These are phyloP conservation scores for Synanthedon myopaeformis DNA, from an alignment of 2,888 invertebrate species.

Conservation along the genomic window DNA sequence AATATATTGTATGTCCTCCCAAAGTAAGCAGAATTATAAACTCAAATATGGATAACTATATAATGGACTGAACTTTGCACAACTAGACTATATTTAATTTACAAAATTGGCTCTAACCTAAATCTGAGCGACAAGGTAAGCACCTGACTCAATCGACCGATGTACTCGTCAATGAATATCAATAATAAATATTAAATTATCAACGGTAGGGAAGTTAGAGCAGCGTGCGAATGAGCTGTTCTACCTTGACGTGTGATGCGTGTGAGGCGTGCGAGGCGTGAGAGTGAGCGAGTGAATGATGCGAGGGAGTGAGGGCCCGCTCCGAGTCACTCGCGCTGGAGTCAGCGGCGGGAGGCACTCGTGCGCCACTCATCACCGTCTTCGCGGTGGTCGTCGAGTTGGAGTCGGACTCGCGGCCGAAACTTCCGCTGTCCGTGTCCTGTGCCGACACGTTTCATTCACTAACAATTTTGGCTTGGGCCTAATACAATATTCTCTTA, in stretches of 20 bases:
- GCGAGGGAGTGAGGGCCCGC: constrained; percentile 64
- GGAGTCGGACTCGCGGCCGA: constrained; percentile 82
- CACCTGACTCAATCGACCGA: too few species aligned
- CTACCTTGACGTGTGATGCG: not conserved
- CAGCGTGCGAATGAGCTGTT: not conserved
- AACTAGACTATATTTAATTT: too few species aligned
- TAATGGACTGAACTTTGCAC: too few species aligned
- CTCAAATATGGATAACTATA: too few species aligned
- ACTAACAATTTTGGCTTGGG: too few species aligned
- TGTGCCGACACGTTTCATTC: constrained; percentile 8
- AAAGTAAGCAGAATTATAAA: too few species aligned
- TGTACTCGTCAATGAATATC: too few species aligned
- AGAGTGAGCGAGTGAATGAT: constrained; percentile 30
- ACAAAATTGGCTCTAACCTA: too few species aligned
- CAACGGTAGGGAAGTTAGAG: not conserved
- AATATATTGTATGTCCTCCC: too few species aligned
- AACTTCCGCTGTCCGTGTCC: constrained; percentile 70
- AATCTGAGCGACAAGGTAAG: too few species aligned
- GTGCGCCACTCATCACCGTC: constrained; percentile 75
- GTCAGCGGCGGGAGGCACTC: constrained; percentile 48
- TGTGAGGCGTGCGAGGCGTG: constrained; percentile 15
- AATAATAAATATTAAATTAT: too few species aligned
- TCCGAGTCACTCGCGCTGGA: constrained; percentile 69
- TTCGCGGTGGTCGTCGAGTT: constrained; percentile 80
- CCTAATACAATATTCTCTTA: too few species aligned